phyloP scores from a whole-genome alignment of 1,140 invertebrate species.

The Muscidifurax raptorellus region DNA sequence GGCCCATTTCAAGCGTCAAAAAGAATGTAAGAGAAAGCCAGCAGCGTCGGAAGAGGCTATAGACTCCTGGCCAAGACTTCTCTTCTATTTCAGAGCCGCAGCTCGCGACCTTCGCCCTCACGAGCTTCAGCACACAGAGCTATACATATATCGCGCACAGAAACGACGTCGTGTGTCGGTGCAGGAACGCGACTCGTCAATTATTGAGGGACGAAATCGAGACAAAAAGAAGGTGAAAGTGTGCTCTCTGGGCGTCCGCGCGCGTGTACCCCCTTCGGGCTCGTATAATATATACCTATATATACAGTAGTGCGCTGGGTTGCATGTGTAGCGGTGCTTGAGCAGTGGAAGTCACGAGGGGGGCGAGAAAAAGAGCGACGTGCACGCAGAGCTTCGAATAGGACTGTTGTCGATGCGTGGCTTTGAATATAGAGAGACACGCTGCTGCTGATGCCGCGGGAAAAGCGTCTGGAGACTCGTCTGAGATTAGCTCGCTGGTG shows the following conservation, averaged over 20 bases:
- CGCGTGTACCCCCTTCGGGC: not conserved
- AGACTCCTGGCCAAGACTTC: not conserved
- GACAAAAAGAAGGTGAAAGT: slow-evolving; percentile 19
- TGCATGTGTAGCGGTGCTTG: not conserved
- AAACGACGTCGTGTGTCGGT: not conserved
- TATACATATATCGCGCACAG: not conserved
- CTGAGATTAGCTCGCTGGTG: too few relatives aligned
- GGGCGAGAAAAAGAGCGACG: slow-evolving; percentile 24
- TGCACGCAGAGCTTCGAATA: not conserved
- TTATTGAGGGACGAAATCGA: slow-evolving; percentile 18
- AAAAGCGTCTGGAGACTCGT: too few relatives aligned
- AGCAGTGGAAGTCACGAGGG: not conserved
- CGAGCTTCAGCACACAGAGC: not conserved
- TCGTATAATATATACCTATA: not conserved
- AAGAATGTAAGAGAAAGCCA: not conserved
- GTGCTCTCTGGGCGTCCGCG: not conserved
- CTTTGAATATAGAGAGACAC: not conserved
- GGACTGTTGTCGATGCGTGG: not conserved
- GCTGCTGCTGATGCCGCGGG: too few relatives aligned
- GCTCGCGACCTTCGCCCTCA: slow-evolving; percentile 31
- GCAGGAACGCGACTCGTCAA: not conserved
- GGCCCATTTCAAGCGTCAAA: not conserved
- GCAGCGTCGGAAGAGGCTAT: not conserved
- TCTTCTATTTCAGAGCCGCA: slow-evolving; percentile 6
- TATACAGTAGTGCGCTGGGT: not conserved